Conservation (phyloP, 2,797 vertebrate genomes). For the Heliangelus exortis region DNA sequence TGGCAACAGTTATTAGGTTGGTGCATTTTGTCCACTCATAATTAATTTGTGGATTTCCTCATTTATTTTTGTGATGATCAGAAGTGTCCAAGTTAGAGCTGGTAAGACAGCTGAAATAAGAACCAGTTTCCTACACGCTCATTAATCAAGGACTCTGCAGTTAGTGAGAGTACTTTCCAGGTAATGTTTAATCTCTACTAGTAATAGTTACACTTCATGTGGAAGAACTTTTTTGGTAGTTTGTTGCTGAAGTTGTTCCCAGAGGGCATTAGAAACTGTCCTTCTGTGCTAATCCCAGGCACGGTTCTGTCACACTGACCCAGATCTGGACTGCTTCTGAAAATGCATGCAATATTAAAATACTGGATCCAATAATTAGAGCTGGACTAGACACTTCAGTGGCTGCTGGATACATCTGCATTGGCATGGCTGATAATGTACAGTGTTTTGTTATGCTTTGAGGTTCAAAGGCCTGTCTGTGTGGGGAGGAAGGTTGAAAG, state of each 20-base stretch:
- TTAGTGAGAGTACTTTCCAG: slow-evolving; percentile 81
- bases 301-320: background rate
- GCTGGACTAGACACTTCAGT: background rate
- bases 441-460: background rate
- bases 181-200: slow-evolving; percentile 72
- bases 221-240: background rate
- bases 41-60: slow-evolving; percentile 52
- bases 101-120: slow-evolving; percentile 20
- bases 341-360: background rate
- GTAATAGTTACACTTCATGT: slow-evolving; percentile 49
- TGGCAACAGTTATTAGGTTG: background rate
- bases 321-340: background rate
- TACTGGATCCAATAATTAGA: background rate
- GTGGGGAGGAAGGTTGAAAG: background rate
- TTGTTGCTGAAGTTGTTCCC: background rate
- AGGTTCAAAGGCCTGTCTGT: background rate
- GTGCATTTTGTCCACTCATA: background rate
- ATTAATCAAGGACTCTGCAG: slow-evolving; percentile 76
- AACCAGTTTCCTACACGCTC: slow-evolving; percentile 16
- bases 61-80: slow-evolving; percentile 40
- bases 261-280: background rate
- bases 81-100: slow-evolving; percentile 39
- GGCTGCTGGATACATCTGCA: background rate
- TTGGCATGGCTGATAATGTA: background rate
- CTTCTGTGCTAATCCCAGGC: background rate